Percentiles rank a stretch among this genome's conserved stretches.
phyloP scores from a whole-genome alignment of 2,113 vertebrate genomes.

The Pterophyllum scalare region DNA sequence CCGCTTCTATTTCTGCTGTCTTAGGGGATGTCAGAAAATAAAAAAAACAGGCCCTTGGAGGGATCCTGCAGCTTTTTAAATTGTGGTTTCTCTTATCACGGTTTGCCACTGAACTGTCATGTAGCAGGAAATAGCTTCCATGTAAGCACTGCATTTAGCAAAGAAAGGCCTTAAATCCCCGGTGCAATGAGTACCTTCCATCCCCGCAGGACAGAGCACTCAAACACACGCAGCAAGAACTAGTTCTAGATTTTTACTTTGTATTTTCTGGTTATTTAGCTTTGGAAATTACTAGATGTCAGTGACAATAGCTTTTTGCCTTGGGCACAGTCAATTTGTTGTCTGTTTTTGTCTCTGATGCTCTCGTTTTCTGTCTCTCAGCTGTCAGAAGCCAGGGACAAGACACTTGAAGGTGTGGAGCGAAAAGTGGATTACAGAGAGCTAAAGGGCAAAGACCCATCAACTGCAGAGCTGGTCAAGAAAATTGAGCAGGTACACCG shows the following conservation, averaged over 20 bases:
- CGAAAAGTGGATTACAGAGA: slow-evolving; percentile 71
- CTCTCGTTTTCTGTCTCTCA: slow-evolving; percentile 52
- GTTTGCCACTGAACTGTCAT: slow-evolving; percentile 53
- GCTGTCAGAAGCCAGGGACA: slow-evolving; percentile 88
- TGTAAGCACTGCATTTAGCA: slow-evolving; percentile 31
- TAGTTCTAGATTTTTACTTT: slow-evolving; percentile 9
- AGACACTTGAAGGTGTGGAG: slow-evolving; percentile 69
- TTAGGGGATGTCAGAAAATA: slow-evolving; percentile 30
- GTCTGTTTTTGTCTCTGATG: not conserved
- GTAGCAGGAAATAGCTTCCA: slow-evolving; percentile 12
- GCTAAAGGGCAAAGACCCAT: slow-evolving; percentile 84
- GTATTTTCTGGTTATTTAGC: slow-evolving; percentile 33
- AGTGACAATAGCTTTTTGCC: slow-evolving; percentile 1
- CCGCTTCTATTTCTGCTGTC: slow-evolving; percentile 19
- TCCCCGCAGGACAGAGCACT: slow-evolving; percentile 14
- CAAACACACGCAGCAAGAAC: not conserved
- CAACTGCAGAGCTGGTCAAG: slow-evolving; percentile 81
- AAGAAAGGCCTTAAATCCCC: slow-evolving; percentile 29
- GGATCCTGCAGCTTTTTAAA: slow-evolving; percentile 39
- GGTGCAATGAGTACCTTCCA: slow-evolving; percentile 26
- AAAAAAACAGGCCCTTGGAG: slow-evolving; percentile 11
- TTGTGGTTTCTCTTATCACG: slow-evolving; percentile 52
- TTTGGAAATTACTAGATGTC: slow-evolving; percentile 1
- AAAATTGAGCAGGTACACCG: slow-evolving; percentile 86
- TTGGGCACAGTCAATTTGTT: not conserved